These are phyloP conservation scores for Ctenopoma multispine DNA, from an alignment of 2,797 vertebrate species.

Conservation along the genomic window DNA sequence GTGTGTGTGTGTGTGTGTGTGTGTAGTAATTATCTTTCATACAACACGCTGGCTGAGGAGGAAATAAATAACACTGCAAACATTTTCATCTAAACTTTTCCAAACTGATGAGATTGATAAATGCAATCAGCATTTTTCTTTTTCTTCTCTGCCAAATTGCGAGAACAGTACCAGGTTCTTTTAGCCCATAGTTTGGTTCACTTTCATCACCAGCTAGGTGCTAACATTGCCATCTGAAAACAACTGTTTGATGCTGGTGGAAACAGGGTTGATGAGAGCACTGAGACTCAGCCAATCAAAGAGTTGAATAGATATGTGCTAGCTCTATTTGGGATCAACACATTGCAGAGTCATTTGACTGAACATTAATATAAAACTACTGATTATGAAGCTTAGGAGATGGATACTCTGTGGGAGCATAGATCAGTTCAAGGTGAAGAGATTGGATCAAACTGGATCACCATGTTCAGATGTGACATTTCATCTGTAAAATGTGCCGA, in stretches of 20 bases:
- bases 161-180: too few species aligned
- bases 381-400: constrained; percentile 1
- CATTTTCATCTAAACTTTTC: too few species aligned
- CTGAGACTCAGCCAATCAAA: neutral
- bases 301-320: neutral
- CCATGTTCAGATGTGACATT: constrained; percentile 47
- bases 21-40: neutral
- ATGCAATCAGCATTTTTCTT: too few species aligned
- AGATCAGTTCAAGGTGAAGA: constrained; percentile 31
- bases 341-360: neutral
- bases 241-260: neutral
- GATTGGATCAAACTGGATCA: constrained; percentile 28
- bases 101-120: neutral
- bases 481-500: constrained; percentile 45
- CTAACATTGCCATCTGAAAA: neutral
- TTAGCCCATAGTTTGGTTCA: neutral
- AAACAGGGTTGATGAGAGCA: neutral
- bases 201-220: neutral
- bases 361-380: neutral
- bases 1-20: too few species aligned
- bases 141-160: too few species aligned
- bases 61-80: neutral
- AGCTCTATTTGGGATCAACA: constrained; percentile 3
- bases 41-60: constrained; percentile 13
- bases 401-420: neutral